phyloP scores from a whole-genome alignment of 1,140 invertebrate species.

The Sweltsa coloradensis region DNA sequence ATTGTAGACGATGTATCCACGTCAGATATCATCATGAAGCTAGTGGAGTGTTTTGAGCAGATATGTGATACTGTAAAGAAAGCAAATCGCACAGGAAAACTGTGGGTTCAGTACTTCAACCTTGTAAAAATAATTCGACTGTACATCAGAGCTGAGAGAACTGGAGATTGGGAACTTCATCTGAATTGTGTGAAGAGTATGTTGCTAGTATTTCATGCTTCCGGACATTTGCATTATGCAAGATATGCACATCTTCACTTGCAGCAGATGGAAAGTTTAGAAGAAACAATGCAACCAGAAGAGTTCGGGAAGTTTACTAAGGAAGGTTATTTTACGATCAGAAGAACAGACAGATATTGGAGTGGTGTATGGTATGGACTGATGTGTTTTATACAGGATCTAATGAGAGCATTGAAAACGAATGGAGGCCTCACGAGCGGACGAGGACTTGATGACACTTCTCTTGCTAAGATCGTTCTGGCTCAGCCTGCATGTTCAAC shows the following conservation, averaged over 20 bases:
- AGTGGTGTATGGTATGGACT: conserved; percentile 30
- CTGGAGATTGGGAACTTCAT: conserved; percentile 29
- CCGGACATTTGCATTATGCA: conserved; percentile 30
- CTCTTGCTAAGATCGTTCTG: conserved; percentile 27
- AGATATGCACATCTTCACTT: conserved; percentile 33
- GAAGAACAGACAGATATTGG: conserved; percentile 30
- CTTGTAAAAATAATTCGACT: conserved; percentile 25
- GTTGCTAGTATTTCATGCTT: conserved; percentile 32
- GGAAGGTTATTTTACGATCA: conserved; percentile 26
- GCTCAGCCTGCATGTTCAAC: conserved; percentile 20
- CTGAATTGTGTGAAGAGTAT: conserved; percentile 27
- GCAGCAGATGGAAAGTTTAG: conserved; percentile 27
- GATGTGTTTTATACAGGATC: conserved; percentile 25
- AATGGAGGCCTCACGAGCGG: conserved; percentile 25
- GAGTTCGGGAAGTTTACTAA: conserved; percentile 27
- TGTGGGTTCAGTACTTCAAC: conserved; percentile 28
- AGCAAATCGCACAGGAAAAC: conserved; percentile 1
- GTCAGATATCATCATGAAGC: no score
- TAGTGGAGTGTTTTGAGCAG: no score
- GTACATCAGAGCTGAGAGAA: conserved; percentile 26
- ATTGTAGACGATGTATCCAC: no score
- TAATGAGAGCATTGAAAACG: conserved; percentile 32
- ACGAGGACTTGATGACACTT: conserved; percentile 25
- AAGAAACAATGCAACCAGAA: conserved; percentile 21
- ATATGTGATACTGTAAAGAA: no score